Evolutionary conservation across 2,797 vertebrate species (phyloP).

Genomic region (Phrynocephalus vlangalii): DNA sequence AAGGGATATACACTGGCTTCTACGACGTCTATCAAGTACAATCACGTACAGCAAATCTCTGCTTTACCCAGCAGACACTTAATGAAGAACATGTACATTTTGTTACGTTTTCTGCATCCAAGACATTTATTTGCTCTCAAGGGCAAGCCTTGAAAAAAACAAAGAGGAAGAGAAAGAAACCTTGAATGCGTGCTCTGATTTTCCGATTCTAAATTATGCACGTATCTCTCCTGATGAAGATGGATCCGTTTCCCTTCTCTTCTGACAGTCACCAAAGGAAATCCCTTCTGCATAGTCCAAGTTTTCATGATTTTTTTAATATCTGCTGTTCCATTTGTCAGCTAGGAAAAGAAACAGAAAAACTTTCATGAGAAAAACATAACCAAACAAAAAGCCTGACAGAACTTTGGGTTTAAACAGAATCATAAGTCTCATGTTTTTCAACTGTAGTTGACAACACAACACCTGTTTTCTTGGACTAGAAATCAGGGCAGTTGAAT

Average conservation of each 20-base stretch:
- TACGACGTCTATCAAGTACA: no score
- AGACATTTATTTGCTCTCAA: no score
- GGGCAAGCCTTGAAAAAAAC: slow-evolving; percentile 17
- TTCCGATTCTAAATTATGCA: slow-evolving; percentile 76
- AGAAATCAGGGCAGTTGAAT: background rate
- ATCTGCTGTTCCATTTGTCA: slow-evolving; percentile 79
- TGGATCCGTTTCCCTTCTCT: slow-evolving; percentile 81
- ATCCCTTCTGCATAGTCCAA: slow-evolving; percentile 94
- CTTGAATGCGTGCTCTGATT: slow-evolving; percentile 77
- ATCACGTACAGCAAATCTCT: no score
- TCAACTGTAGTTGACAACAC: background rate
- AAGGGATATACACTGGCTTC: no score
- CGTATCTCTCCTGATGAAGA: slow-evolving; percentile 89
- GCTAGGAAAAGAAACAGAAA: slow-evolving; percentile 61
- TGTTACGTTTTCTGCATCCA: background rate
- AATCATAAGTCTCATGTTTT: background rate
- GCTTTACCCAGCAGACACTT: no score
- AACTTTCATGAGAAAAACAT: slow-evolving; percentile 12
- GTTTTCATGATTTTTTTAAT: slow-evolving; percentile 92
- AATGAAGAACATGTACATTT: background rate
- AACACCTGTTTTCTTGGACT: background rate
- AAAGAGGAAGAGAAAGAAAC: slow-evolving; percentile 66
- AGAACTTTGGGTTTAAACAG: background rate
- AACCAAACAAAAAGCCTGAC: background rate
- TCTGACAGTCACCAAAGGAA: slow-evolving; percentile 91